A percentile compares a stretch with the other conserved stretches of the same genome.
These are phyloP conservation scores for Chascanopsetta lugubris DNA, from an alignment of 2,113 vertebrate species.

Conservation along the genomic window DNA sequence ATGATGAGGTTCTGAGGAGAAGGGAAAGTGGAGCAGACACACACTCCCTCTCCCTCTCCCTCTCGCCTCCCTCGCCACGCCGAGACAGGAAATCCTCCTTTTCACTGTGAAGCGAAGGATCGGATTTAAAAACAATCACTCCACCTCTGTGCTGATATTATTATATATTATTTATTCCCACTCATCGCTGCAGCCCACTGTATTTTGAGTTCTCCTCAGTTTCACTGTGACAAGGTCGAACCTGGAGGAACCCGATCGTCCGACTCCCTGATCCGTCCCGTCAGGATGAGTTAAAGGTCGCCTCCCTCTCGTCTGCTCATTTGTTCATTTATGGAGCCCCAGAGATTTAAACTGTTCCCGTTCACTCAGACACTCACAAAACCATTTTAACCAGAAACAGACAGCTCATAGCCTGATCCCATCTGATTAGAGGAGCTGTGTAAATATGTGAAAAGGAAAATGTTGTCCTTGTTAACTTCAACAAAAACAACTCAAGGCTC, in stretches of 20 bases:
- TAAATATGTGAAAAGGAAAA: slow-evolving; percentile 3
- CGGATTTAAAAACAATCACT: slow-evolving; percentile 56
- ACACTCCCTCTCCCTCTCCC: slow-evolving; percentile 45
- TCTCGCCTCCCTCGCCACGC: slow-evolving; percentile 45
- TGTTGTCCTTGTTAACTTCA: slow-evolving; percentile 1
- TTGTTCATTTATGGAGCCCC: slow-evolving; percentile 40
- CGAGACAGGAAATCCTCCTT: slow-evolving; percentile 81
- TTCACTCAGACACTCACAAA: background rate
- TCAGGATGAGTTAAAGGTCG: slow-evolving; percentile 1
- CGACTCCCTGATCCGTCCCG: slow-evolving; percentile 23
- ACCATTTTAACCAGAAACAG: slow-evolving; percentile 24
- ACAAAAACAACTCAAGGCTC: slow-evolving; percentile 24
- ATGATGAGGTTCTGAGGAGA: slow-evolving; percentile 34
- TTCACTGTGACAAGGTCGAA: slow-evolving; percentile 33
- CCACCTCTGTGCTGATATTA: slow-evolving; percentile 5
- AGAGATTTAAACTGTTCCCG: slow-evolving; percentile 13
- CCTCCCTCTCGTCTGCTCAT: slow-evolving; percentile 23
- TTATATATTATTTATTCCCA: slow-evolving; percentile 14
- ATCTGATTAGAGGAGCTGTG: slow-evolving; percentile 5
- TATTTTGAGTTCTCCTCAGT: slow-evolving; percentile 38
- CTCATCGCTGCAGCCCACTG: slow-evolving; percentile 16
- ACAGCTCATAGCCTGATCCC: background rate
- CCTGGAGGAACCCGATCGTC: slow-evolving; percentile 46
- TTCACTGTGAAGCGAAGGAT: slow-evolving; percentile 72
- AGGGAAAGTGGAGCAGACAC: slow-evolving; percentile 59